Evolutionary conservation across 2,888 invertebrate genomes (phyloP), one percentile per base, ranked within the genome.

Genomic region (Cantharis rustica): DNA sequence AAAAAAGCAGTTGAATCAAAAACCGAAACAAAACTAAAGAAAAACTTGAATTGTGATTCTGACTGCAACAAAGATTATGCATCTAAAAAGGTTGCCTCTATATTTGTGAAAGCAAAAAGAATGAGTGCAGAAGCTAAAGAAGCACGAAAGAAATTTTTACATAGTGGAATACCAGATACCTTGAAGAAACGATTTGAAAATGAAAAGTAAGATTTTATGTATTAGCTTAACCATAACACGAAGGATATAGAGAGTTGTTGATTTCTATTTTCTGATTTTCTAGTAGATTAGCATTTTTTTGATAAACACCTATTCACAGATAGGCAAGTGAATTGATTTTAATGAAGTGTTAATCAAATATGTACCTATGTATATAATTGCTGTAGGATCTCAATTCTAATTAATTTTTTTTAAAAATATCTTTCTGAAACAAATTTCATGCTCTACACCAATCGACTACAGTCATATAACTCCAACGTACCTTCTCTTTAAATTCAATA

Each of bases 131-230:
- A 88, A 72, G 87, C 89, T 63, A 75, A 92, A 66, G 91, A 92
- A 85, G 94, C 95, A 5, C 92, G 92, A 81, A 91, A 91, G 79
- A 90, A 91, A 77, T 95, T 95, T 87, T 88, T 95, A 61, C 90
- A 92, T 81, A 94, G 95, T 78, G 93, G 94, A n/a, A 90, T 93
- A 7, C 93, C 93, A 10, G 92, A 93, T 23, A 89, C 90, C 80
- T 86, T 93, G 68, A 92, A 91, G 80, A 91, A 91, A 84, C 89
- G 89, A 75, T 88, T 89, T 73, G 87, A 86, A 61, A 90, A 90
- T 79, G 90, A 90, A 83, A 78, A 73, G 79, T 68, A 75, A 27
- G 23, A 61, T 66, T 68, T 71, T 71, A 20, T 2, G 0, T 11
- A 27, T 26, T 26, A 10, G 10, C 10, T 26, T 26, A 1, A 10